A percentile compares a stretch with the other conserved stretches of the same genome.
Evolutionary conservation across 2,797 vertebrate species (phyloP).

Genomic region (Lagocephalus sceleratus): DNA sequence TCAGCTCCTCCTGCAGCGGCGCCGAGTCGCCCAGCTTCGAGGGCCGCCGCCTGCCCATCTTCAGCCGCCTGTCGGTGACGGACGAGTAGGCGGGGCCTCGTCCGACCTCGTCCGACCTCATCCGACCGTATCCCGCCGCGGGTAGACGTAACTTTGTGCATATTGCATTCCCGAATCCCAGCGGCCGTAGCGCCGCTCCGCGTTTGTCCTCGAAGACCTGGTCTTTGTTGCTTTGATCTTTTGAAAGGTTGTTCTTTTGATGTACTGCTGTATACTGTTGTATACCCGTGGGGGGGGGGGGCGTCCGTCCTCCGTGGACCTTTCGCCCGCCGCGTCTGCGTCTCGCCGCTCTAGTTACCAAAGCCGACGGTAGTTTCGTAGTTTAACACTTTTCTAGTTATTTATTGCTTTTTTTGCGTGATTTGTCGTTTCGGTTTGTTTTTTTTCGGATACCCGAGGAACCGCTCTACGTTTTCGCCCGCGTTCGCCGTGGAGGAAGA

Average conservation of each 20-base stretch:
- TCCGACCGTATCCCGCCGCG: slow-evolving; percentile 2
- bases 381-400: slow-evolving; percentile 60
- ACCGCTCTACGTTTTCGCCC: slow-evolving; percentile 51
- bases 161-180: slow-evolving; percentile 76
- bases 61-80: slow-evolving; percentile 83
- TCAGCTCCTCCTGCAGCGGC: slow-evolving; percentile 73
- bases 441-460: slow-evolving; percentile 40
- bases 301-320: no score
- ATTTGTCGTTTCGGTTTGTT: slow-evolving; percentile 23
- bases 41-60: slow-evolving; percentile 83
- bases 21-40: slow-evolving; percentile 79
- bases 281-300: no score
- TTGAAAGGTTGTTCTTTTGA: slow-evolving; percentile 11
- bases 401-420: slow-evolving; percentile 66
- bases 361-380: slow-evolving; percentile 61
- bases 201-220: slow-evolving; percentile 65
- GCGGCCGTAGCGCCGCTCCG: slow-evolving; percentile 68
- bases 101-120: no score
- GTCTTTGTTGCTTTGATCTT: slow-evolving; percentile 5
- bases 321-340: slow-evolving; percentile 24
- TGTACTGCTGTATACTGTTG: slow-evolving; percentile 80
- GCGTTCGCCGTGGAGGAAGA: slow-evolving; percentile 41
- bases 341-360: slow-evolving; percentile 67
- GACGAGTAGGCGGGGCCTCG: slow-evolving; percentile 75
- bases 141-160: slow-evolving; percentile 65